These are phyloP conservation scores for Abrostola triplasia DNA, from an alignment of 2,888 invertebrate species.

Conservation along the genomic window DNA sequence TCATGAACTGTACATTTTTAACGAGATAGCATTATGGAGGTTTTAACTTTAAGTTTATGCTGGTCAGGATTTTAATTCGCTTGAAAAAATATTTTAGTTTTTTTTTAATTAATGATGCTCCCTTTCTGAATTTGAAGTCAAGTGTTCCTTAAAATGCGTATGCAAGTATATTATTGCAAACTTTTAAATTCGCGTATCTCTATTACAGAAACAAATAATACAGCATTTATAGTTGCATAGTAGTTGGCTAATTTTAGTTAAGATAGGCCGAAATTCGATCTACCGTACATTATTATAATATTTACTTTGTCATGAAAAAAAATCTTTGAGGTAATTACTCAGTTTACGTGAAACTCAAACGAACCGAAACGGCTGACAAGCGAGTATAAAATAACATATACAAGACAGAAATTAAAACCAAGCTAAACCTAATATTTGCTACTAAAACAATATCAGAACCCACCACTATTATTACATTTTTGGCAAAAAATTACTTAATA, in stretches of 20 bases:
- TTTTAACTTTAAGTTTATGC: slow-evolving; percentile 20
- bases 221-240: too few species aligned
- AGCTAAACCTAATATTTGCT: not conserved
- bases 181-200: too few species aligned
- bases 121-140: too few species aligned
- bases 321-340: not conserved
- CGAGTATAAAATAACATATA: not conserved
- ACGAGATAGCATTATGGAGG: slow-evolving; percentile 29
- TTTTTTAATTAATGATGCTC: not conserved
- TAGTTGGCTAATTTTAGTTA: too few species aligned
- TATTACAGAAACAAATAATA: too few species aligned
- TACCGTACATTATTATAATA: too few species aligned
- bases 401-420: not conserved
- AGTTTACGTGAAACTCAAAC: too few species aligned
- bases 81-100: not conserved
- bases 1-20: slow-evolving; percentile 42
- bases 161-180: too few species aligned
- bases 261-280: too few species aligned
- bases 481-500: slow-evolving; percentile 4
- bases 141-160: too few species aligned
- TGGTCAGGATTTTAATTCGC: slow-evolving; percentile 4
- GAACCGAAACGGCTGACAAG: too few species aligned
- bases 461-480: not conserved
- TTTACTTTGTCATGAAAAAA: not conserved
- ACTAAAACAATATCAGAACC: not conserved